phyloP scores from a whole-genome alignment of 2,888 invertebrate species.

The Cephalotes varians region DNA sequence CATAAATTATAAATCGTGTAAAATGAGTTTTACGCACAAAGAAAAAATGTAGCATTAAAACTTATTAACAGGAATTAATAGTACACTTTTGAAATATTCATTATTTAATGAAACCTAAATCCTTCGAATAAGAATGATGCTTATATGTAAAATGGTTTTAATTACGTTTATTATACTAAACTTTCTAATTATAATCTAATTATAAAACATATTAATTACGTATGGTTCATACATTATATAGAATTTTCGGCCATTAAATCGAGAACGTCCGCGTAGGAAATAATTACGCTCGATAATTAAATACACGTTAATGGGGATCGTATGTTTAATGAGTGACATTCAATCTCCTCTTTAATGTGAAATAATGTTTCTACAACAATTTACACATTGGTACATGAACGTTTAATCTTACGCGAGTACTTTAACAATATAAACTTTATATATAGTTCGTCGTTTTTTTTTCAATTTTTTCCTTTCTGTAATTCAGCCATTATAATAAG shows the following conservation, averaged over 20 bases:
- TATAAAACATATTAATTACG: not conserved
- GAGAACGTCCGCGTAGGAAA: not conserved
- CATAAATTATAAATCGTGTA: not conserved
- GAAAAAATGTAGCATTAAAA: not conserved
- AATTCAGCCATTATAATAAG: not conserved
- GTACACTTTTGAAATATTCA: not conserved
- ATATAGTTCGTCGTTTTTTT: not conserved
- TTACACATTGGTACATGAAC: not conserved
- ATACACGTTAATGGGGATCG: constrained; percentile 29
- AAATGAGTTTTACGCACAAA: not conserved
- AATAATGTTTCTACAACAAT: not conserved
- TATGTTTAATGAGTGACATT: constrained; percentile 22
- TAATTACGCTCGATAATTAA: constrained; percentile 40
- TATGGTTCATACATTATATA: not conserved
- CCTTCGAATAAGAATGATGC: not conserved
- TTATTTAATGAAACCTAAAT: not conserved
- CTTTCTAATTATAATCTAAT: constrained; percentile 28
- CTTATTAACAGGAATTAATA: not conserved
- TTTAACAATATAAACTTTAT: constrained; percentile 7
- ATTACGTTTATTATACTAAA: not conserved
- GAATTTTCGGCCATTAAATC: not conserved
- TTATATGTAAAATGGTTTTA: not conserved
- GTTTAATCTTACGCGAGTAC: not conserved
- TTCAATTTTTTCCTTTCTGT: not conserved
- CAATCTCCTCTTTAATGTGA: constrained; percentile 10